These are phyloP conservation scores for Capitella teleta DNA, from an alignment of 1,140 invertebrate species.

Conservation along the genomic window DNA sequence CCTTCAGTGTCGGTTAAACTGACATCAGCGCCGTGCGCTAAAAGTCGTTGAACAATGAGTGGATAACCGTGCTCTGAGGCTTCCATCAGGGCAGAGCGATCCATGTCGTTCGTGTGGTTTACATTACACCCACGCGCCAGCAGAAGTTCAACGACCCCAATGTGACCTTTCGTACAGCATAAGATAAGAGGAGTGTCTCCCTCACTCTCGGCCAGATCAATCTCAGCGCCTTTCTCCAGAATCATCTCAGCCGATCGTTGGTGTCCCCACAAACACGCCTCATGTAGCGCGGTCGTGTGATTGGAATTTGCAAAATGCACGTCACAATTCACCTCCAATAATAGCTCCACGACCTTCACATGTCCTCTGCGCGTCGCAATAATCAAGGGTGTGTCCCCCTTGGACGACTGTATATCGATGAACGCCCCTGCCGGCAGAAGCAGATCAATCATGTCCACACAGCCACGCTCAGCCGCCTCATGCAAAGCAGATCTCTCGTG, in stretches of 20 bases:
- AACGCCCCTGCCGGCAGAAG: not conserved
- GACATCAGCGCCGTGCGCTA: not conserved
- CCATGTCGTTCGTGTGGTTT: conserved; percentile 2
- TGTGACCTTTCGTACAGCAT: not conserved
- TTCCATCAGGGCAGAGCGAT: not conserved
- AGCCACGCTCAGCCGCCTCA: not conserved
- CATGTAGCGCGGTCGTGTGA: not conserved
- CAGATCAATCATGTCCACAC: not conserved
- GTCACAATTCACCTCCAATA: not conserved
- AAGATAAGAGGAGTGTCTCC: conserved; percentile 1
- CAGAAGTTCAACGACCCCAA: not conserved
- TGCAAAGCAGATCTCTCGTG: not conserved
- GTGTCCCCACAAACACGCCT: not conserved
- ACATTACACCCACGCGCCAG: not conserved
- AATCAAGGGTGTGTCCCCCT: not conserved
- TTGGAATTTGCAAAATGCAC: not conserved
- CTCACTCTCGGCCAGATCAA: not conserved
- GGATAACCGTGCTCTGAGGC: not conserved
- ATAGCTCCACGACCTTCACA: not conserved
- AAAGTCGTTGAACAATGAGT: not conserved
- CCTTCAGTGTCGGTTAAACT: not conserved
- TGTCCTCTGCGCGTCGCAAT: not conserved
- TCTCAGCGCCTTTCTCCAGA: not conserved
- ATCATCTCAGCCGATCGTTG: not conserved
- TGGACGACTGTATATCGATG: not conserved